Evolutionary conservation across 1,140 invertebrate genomes (phyloP).

Genomic region (Papilio polytes): DNA sequence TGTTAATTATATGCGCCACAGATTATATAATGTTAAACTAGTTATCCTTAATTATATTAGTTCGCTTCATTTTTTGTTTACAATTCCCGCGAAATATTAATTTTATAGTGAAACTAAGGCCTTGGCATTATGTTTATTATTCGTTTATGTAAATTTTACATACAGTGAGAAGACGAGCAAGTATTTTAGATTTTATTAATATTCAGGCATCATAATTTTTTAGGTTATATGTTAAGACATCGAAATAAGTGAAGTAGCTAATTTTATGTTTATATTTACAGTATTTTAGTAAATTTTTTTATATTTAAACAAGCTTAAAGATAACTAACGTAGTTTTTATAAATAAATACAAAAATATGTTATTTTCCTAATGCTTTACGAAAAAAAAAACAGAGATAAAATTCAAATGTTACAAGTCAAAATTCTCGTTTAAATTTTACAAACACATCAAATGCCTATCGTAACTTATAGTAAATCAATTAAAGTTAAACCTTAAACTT

Average conservation of each 20-base stretch:
- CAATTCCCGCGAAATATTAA: not conserved
- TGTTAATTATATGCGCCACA: not conserved
- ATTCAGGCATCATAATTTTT: not conserved
- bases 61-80: constrained; percentile 15
- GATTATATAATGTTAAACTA: not conserved
- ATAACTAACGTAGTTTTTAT: too few species aligned
- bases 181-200: constrained; percentile 1
- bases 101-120: not conserved
- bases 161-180: constrained; percentile 4
- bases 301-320: too few species aligned
- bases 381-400: too few species aligned
- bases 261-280: too few species aligned
- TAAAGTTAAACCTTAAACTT: not conserved
- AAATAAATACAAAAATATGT: too few species aligned
- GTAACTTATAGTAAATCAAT: not conserved
- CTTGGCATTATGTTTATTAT: constrained; percentile 4
- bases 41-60: not conserved
- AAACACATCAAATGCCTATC: not conserved
- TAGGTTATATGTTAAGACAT: not conserved
- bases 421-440: not conserved
- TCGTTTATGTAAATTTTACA: not conserved
- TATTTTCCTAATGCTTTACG: too few species aligned
- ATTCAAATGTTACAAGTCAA: not conserved
- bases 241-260: not conserved
- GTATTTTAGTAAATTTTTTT: too few species aligned